A percentile compares a stretch with the other conserved stretches of the same genome.
These are phyloP conservation scores for Monoplex corrugatus DNA, from an alignment of 2,888 invertebrate species.

Conservation along the genomic window DNA sequence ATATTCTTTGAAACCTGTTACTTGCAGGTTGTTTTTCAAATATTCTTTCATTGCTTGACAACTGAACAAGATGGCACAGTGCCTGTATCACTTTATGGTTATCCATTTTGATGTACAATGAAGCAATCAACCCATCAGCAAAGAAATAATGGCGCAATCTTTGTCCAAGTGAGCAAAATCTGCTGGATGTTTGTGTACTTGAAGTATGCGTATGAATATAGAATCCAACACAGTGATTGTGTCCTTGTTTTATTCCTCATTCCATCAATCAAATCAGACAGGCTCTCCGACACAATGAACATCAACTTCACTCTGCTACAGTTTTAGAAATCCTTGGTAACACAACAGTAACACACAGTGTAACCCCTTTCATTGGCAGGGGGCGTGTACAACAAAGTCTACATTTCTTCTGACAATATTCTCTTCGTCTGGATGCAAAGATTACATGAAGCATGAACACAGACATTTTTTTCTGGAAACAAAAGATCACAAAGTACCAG, in stretches of 20 bases:
- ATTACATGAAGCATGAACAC: background rate
- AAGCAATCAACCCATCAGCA: too few species aligned
- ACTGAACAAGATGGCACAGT: too few species aligned
- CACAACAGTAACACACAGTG: background rate
- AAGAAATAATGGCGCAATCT: too few species aligned
- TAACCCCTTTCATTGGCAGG: background rate
- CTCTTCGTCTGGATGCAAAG: too few species aligned
- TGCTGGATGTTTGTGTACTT: background rate
- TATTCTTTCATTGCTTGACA: too few species aligned
- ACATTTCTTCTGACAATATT: background rate
- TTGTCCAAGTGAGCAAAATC: conserved; percentile 2
- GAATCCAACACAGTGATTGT: background rate
- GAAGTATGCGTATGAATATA: background rate
- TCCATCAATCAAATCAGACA: conserved; percentile 14
- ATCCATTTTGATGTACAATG: too few species aligned
- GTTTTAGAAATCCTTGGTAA: background rate
- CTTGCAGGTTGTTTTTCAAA: too few species aligned
- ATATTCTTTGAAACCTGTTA: too few species aligned
- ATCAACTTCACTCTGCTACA: background rate
- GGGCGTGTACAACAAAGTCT: background rate
- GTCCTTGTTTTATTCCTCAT: conserved; percentile 19
- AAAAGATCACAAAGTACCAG: background rate
- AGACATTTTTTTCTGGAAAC: background rate
- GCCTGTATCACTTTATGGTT: too few species aligned
- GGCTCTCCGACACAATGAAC: conserved; percentile 2